Evolutionary conservation across 2,113 vertebrate species (phyloP), one percentile per base, ranked within the genome.

Genomic region (Trematomus loennbergii): DNA sequence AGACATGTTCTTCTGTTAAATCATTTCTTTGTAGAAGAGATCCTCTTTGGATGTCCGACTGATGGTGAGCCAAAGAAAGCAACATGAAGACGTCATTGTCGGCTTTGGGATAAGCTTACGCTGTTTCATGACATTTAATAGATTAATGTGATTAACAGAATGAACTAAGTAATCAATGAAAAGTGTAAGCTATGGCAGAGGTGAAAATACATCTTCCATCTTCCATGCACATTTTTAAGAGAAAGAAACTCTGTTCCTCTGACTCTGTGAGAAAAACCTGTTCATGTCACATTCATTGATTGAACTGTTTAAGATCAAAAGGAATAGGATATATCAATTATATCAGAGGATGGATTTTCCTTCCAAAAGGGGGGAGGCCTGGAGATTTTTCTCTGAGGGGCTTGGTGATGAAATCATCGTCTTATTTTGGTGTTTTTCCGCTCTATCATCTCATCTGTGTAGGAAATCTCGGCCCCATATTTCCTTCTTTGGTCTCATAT

Each of bases 401-500:
- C 54, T 79, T 87, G 72, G 75, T 57, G 6, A 36, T 18, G 13
- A 54, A 25, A 45, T 25, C 59, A 13, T 33, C 48, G 4, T 55
- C 57, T 13, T 13, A 52, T 16, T 72, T 43, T 59, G 36, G n/a
- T 57, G 36, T 70, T 76, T 48, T 69, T 54, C 78, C 25, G n/a
- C 36, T 72, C 66, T 45, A 67, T 48, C 52, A 5, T 52, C 54
- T 78, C 15, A 43, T 20, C 43, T 43, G 16, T 61, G 50, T 64
- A 25, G 57, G 54, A 88, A 78, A 78, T 72, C 54, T 61, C 58
- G 59, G n/a, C 61, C 20, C 49, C 61, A 12, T 75, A 58, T 68
- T 86, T 87, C 73, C 83, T 79, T 72, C 67, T 81, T 82, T 86
- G 63, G 69, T 78, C 74, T 61, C 22, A 1, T 68, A 70, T 83